These are phyloP conservation scores for Chelonoidis abingdonii DNA, from an alignment of 2,113 vertebrate genomes.

Conservation along the genomic window DNA sequence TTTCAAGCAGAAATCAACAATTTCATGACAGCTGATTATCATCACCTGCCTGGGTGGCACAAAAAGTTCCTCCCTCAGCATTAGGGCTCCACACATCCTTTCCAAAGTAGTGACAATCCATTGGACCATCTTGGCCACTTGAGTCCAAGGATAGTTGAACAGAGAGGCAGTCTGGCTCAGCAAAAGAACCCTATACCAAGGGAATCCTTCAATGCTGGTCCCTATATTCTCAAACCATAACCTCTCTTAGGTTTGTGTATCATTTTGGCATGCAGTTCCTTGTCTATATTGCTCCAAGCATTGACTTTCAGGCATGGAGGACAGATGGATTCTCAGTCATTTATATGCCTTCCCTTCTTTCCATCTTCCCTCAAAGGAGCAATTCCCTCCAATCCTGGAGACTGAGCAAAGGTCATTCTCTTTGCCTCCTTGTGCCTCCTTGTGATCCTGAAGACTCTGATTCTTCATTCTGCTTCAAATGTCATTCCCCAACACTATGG, in stretches of 20 bases:
- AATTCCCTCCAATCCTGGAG: neutral
- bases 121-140: neutral
- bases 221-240: no score
- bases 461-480: no score
- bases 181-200: neutral
- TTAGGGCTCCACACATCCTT: neutral
- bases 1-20: neutral
- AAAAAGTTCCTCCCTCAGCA: neutral
- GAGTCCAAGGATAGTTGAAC: fast-evolving
- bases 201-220: no score
- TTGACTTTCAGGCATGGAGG: no score
- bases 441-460: no score
- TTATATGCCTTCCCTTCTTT: neutral
- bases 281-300: no score
- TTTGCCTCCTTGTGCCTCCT: no score
- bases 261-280: no score
- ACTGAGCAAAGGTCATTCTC: no score
- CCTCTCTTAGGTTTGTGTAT: no score
- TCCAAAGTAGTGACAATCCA: neutral
- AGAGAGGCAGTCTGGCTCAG: neutral
- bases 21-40: neutral
- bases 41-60: neutral
- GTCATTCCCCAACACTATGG: no score
- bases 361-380: neutral
- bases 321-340: no score